phyloP scores from a whole-genome alignment of 2,888 invertebrate genomes.

The Nemotelus pantherinus region DNA sequence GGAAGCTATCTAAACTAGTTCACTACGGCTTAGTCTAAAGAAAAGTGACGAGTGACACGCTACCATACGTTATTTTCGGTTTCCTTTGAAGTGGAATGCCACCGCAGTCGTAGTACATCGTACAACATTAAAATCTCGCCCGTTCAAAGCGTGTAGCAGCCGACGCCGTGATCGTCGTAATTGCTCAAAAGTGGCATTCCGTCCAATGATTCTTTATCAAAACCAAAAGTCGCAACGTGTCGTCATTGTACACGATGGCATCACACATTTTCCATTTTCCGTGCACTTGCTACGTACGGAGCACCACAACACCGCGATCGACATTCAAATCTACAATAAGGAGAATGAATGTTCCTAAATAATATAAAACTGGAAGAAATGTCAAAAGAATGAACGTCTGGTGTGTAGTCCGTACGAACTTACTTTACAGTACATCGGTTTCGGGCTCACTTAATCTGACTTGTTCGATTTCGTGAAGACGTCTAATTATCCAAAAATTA shows the following conservation, averaged over 20 bases:
- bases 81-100: conserved; percentile 34
- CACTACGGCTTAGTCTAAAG: not conserved
- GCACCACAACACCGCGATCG: no score
- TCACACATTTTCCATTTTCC: conserved; percentile 17
- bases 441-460: not conserved
- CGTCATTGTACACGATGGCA: conserved; percentile 16
- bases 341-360: no score
- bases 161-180: conserved; percentile 8
- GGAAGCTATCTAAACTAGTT: conserved; percentile 16
- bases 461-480: conserved; percentile 1
- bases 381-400: no score
- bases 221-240: not conserved
- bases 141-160: conserved; percentile 12
- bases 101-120: not conserved
- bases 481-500: conserved; percentile 19
- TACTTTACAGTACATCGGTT: not conserved
- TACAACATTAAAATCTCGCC: conserved; percentile 15
- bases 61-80: conserved; percentile 38
- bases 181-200: conserved; percentile 28
- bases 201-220: not conserved
- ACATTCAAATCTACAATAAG: no score
- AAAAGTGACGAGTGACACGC: conserved; percentile 34
- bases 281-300: no score
- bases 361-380: no score
- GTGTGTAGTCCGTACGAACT: no score